These are phyloP conservation scores for Daubentonia madagascariensis DNA, from an alignment of 2,113 vertebrate genomes.

Conservation along the genomic window DNA sequence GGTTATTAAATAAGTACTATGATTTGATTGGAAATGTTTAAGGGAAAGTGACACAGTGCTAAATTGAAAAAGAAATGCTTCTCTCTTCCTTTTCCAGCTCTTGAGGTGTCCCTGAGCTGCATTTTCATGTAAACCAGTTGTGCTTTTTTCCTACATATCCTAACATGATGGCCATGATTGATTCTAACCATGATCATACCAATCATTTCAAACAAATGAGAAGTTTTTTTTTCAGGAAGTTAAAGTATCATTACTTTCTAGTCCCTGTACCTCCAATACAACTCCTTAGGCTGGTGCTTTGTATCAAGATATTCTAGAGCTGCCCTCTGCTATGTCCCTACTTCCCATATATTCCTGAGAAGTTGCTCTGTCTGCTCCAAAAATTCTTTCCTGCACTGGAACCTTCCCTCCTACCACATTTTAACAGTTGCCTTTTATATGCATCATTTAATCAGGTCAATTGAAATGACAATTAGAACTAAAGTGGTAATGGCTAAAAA, in stretches of 20 bases:
- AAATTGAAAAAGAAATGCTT: not conserved
- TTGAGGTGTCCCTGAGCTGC: not conserved
- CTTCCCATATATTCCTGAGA: not conserved
- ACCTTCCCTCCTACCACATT: not conserved
- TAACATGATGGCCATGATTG: not conserved
- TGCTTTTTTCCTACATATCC: not conserved
- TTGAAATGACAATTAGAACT: not conserved
- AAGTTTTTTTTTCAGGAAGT: not conserved
- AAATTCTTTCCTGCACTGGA: not conserved
- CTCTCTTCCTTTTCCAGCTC: not conserved
- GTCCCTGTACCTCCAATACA: not conserved
- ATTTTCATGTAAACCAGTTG: not conserved
- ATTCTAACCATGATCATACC: not conserved
- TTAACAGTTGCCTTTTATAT: not conserved
- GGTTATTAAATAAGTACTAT: not conserved
- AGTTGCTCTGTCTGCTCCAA: not conserved
- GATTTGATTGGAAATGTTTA: constrained; percentile 20
- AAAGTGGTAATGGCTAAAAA: not conserved
- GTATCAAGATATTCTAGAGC: not conserved
- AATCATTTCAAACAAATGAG: not conserved
- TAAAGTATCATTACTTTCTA: not conserved
- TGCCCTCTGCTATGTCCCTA: not conserved
- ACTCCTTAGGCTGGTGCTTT: not conserved
- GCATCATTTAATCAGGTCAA: not conserved
- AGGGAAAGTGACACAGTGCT: not conserved